Base-by-base conservation (phyloP, 37 sponge, comb jelly and placozoan genomes). In the Mnemiopsis leidyi region DNA sequence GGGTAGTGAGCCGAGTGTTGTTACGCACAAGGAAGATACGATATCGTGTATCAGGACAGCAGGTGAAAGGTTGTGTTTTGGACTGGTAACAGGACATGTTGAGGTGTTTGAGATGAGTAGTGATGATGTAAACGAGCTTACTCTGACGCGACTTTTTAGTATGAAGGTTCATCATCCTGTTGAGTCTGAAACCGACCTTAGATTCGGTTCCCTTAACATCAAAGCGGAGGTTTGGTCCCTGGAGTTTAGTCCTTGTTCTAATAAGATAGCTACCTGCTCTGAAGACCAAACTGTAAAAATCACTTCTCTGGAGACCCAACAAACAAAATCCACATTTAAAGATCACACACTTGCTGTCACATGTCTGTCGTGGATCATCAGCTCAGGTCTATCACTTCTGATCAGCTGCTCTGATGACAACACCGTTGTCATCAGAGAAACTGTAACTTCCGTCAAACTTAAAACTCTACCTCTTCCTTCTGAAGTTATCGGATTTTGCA, bases 281-380 rank as follows among this genome's bases (percentile, higher is more conserved):
- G 90, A 85, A 26, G 90, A 85, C 48, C 90, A 85, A 85, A 85
- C 90, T 26, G 90, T 85, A 0, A 18, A 25, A 25, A 85, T 85
- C 2, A 85, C 90, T 0, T 35, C 33, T 29, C 90, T 85, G 48
- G 90, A 85, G 39, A 32, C 90, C 2, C 23, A 85, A 37, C 21
- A 26, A 85, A 40, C 90, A 85, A 29, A 39, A 29, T 25, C 90
- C 23, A 37, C 23, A 2, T 40, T 85, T n/a, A 85, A 37, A 85
- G 90, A 85, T 39, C 90, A 85, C 90, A n/a, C 90, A 0, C 90
- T 85, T 0, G 90, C 90, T 85, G 90, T 85, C 29, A 85, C 90
- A 20, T 23, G 61, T 38, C 61, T 85, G 3, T 35, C 90, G 2
- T 85, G 90, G 90, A n/a, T 38, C 90, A n/a, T 3, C 61, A 25